These are phyloP conservation scores for Glaucomys volans DNA, from an alignment of 2,113 vertebrate genomes.

Conservation along the genomic window DNA sequence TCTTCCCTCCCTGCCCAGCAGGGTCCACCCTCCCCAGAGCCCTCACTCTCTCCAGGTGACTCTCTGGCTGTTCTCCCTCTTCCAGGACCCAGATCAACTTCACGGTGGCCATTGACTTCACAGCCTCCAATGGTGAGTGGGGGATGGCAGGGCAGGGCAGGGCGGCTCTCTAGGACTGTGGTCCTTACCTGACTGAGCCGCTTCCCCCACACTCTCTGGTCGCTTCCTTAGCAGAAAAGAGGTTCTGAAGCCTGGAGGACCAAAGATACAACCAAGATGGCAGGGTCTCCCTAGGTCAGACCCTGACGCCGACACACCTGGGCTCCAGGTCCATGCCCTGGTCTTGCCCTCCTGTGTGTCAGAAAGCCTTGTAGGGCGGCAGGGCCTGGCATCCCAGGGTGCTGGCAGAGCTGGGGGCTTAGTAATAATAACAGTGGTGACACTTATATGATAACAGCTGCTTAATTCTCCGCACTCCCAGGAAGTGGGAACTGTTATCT, in stretches of 20 bases:
- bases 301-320: background rate
- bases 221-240: background rate
- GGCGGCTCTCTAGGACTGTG: background rate
- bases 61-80: constrained; percentile 52
- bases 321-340: too few species aligned
- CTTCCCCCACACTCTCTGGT: background rate
- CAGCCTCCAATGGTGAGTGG: constrained; percentile 96
- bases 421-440: background rate
- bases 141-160: background rate
- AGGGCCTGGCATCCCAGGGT: background rate
- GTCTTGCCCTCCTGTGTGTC: background rate
- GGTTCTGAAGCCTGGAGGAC: background rate
- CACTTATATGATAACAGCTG: too few species aligned
- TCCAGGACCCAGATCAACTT: constrained; percentile 97
- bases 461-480: background rate
- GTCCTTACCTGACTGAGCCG: background rate
- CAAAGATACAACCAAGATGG: background rate
- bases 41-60: constrained; percentile 67
- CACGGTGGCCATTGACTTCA: constrained; percentile 98
- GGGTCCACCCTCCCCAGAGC: rapidly evolving
- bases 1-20: background rate
- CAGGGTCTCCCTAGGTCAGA: too few species aligned
- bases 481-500: background rate
- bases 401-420: background rate
- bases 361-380: background rate